Base-by-base conservation (phyloP, 2,888 invertebrate genomes). In the Campaea margaritaria region DNA sequence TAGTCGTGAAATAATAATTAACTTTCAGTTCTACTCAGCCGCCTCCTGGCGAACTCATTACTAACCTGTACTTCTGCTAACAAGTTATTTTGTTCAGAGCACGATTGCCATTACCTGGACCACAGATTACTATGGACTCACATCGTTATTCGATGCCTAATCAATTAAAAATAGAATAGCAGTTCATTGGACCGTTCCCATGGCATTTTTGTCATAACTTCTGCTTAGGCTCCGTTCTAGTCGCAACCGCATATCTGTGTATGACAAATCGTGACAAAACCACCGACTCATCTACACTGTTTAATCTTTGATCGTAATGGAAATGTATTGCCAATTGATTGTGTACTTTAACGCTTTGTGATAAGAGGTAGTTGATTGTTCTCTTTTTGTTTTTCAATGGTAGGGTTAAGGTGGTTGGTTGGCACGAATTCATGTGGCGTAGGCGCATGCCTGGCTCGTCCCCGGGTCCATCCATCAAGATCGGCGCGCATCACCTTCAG, bases 241-340 rank as follows among this genome's bases (percentile, higher is more conserved):
- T 74, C 75, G 76, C 82, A 87, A 90, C 89, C 90, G 79, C 89
- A 89, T 81, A 81, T 83, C 81, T 82, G 79, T 89, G 87, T 91
- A 88, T 89, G 88, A 91, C 91, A 91, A 91, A 91, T 90, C 87
- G 89, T 89, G 90, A 91, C 91, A 91, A 89, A 90, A 91, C 91
- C 91, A 87, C 87, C 85, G 82, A 86, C 82, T 86, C 86, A 87
- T 86, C 85, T 78, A 80, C 79, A 74, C 78, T 81, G 69, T 71
- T 73, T 75, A 69, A 54, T 53, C 60, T 68, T 66, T 64, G 69
- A 62, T 51, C 47, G 56, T 36, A 47, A 57, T 58, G 41, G 14
- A 45, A 51, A 7, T n/a, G 1, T n/a, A 11, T 50, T 58, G 44
- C 28, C 46, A 38, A 41, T 45, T 53, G 21, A 82, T 62, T 68